A percentile compares a stretch with the other conserved stretches of the same genome.
phyloP scores from a whole-genome alignment of 2,797 vertebrate species.

The Ptychobarbus kaznakovi region DNA sequence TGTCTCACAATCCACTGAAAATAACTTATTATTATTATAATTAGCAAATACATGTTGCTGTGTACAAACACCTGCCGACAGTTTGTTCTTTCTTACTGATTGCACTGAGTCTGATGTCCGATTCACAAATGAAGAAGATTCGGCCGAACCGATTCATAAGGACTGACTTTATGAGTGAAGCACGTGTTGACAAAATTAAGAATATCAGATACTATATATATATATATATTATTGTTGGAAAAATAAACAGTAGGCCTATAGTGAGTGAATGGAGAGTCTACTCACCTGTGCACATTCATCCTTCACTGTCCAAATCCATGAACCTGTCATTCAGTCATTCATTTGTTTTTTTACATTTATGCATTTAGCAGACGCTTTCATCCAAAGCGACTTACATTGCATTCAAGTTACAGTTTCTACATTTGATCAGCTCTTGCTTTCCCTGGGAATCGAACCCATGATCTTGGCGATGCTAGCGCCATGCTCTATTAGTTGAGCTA shows the following conservation, averaged over 20 bases:
- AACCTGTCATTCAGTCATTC: not conserved
- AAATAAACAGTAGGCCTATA: not conserved
- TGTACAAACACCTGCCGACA: not conserved
- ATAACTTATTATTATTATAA: not conserved
- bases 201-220: too few relatives aligned
- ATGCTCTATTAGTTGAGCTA: too few relatives aligned
- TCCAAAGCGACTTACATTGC: too few relatives aligned
- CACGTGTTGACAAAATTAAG: not conserved
- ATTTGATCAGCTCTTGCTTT: too few relatives aligned
- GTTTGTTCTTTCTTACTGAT: not conserved
- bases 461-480: too few relatives aligned
- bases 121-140: not conserved
- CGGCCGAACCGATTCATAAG: not conserved
- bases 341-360: too few relatives aligned
- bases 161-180: not conserved
- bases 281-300: not conserved
- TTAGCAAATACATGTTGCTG: not conserved
- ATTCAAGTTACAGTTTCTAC: too few relatives aligned
- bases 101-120: not conserved
- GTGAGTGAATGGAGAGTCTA: not conserved
- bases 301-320: too few relatives aligned
- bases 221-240: not conserved
- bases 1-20: not conserved
- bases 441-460: too few relatives aligned
- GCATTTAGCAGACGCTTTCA: too few relatives aligned